Percentiles rank a stretch among this genome's conserved stretches.
Conservation (phyloP, 2,113 vertebrate genomes). For the Eulemur rufifrons region DNA sequence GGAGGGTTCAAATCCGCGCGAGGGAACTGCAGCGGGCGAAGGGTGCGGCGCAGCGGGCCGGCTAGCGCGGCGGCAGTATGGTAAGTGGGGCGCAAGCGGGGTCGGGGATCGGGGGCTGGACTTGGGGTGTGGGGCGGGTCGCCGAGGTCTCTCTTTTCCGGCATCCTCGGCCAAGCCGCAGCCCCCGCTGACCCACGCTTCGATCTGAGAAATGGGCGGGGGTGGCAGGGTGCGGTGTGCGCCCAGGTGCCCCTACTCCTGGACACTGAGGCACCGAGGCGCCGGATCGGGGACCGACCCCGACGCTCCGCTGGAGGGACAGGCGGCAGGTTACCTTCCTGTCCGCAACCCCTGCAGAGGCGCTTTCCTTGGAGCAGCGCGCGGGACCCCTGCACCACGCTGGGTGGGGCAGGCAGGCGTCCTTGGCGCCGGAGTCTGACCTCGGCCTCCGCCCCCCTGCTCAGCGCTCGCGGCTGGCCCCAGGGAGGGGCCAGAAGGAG, state of each 20-base stretch:
- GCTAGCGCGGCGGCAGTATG: constrained; percentile 57
- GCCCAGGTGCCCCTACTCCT: neutral
- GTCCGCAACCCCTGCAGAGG: neutral
- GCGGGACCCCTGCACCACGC: neutral
- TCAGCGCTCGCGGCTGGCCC: neutral
- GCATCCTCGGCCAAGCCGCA: constrained; percentile 40
- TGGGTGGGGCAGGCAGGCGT: neutral
- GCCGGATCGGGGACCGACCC: neutral
- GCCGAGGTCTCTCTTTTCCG: neutral
- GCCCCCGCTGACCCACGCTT: neutral
- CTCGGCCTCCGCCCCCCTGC: neutral
- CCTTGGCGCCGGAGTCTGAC: neutral
- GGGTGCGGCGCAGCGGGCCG: neutral
- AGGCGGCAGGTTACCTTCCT: neutral
- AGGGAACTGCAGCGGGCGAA: neutral
- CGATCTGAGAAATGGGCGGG: neutral
- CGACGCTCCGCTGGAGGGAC: neutral
- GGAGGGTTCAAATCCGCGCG: constrained; percentile 60
- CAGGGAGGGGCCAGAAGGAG: neutral
- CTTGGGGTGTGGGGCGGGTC: neutral
- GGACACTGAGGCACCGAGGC: neutral
- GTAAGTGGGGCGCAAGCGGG: constrained; percentile 43
- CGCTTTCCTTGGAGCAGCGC: neutral
- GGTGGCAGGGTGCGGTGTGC: neutral
- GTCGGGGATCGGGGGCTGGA: neutral